phyloP scores from a whole-genome alignment of 2,113 vertebrate species.

The Madoqua kirkii region DNA sequence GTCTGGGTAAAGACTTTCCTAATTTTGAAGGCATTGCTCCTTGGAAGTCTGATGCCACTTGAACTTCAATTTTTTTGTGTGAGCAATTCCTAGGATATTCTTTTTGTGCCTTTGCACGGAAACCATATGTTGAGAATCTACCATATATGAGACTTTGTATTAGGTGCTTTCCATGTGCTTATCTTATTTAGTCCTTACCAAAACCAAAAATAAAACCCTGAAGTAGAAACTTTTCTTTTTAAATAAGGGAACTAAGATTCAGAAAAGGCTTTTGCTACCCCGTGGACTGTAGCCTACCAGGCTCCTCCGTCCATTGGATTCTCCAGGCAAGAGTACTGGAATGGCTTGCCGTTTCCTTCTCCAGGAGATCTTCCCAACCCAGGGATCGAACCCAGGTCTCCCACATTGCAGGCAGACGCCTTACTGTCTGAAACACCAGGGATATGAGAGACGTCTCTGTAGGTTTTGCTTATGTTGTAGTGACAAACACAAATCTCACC shows the following conservation, averaged over 20 bases:
- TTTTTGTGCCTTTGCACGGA: background rate
- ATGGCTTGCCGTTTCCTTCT: too few species aligned
- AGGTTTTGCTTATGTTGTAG: background rate
- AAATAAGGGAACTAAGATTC: background rate
- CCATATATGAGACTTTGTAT: background rate
- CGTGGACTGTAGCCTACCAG: too few species aligned
- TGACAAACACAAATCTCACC: background rate
- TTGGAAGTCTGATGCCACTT: background rate
- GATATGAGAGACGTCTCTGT: background rate
- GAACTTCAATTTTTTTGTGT: background rate
- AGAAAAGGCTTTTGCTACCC: too few species aligned
- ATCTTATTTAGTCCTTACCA: background rate
- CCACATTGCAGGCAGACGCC: too few species aligned
- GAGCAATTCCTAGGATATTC: background rate
- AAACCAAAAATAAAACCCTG: background rate
- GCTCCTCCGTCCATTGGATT: too few species aligned
- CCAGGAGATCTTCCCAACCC: too few species aligned
- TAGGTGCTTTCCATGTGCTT: background rate
- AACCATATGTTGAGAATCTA: background rate
- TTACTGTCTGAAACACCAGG: too few species aligned
- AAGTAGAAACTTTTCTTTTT: background rate
- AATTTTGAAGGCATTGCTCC: background rate
- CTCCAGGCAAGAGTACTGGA: too few species aligned
- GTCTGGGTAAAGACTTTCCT: background rate
- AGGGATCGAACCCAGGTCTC: too few species aligned